Percentiles rank a stretch among this genome's conserved stretches.
Evolutionary conservation across 1,140 invertebrate genomes (phyloP).

Genomic region (Trichonephila clavipes): DNA sequence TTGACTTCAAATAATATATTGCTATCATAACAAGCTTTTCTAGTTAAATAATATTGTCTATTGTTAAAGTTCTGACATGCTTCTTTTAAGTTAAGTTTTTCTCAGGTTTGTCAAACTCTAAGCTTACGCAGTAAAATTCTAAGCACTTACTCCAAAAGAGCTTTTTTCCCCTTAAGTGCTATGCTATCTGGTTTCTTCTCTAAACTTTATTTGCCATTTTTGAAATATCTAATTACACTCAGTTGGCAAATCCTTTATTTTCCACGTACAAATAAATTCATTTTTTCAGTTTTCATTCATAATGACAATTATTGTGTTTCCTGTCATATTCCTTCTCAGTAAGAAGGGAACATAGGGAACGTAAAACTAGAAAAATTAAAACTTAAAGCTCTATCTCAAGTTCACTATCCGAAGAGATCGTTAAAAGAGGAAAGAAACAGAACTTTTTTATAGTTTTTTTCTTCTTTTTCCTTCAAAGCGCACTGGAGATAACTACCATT

Average conservation of each 20-base stretch:
- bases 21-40: no score
- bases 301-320: background rate
- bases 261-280: background rate
- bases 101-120: no score
- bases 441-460: no score
- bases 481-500: conserved; percentile 7
- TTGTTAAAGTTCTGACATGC: no score
- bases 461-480: background rate
- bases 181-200: background rate
- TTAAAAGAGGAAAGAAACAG: conserved; percentile 20
- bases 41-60: no score
- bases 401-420: background rate
- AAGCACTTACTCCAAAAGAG: no score
- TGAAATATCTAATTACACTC: background rate
- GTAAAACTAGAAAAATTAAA: background rate
- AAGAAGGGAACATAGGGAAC: no score
- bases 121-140: no score
- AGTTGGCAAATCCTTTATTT: background rate
- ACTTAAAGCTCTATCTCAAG: background rate
- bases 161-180: no score
- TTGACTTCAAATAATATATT: no score
- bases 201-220: background rate
- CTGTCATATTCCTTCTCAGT: background rate
- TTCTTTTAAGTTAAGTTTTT: no score
- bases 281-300: background rate